Base-by-base conservation (phyloP, 53 echinoderm and acorn worm species). In the Henricia sp. region DNA sequence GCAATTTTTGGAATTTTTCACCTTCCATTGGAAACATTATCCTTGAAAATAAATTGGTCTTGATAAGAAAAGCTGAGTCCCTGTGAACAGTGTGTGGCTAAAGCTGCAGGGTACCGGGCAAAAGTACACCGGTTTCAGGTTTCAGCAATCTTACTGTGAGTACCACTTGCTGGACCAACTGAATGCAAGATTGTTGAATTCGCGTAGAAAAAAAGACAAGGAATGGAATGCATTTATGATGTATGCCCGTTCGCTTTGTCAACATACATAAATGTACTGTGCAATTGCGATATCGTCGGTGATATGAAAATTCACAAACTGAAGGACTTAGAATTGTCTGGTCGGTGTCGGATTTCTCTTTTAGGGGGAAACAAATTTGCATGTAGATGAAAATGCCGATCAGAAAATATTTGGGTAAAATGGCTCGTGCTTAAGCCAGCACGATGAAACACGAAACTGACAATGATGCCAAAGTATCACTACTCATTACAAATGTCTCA, bases 81-180 rank as follows among this genome's bases (percentile, higher is more conserved):
- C 26, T 17, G 33, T 12, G 54, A 50, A 64, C 40, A 14, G 19
- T 23, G 13, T 29, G 33, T 3, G 17, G 20, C 24, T 38, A 28
- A 48, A 48, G 41, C 48, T 62, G 63, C 64, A 60, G 80, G 64
- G 80, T 80, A 80, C 80, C 48, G 63, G 43, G 80, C 63, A 80
- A 80, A 64, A 62, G 62, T 35, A 42, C 16, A 21, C 25, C 32
- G 46, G 80, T 80, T 32, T 80, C 43, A 48, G 46, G 64, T 80
- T 80, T 80, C 80, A 80, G 63, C 80, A 80, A 80, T 80, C 80
- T 63, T n/a, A 80, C n/a, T 63, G 63, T 80, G 80, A 80, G 80
- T 80, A 64, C 63, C 34, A 80, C 80, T 73, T 37, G 4, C 53
- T 20, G 71, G 32, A 30, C 53, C 73, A 37, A 52, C 36, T 21